Base-by-base conservation (phyloP, 2,113 vertebrate genomes). In the Thryonomys swinderianus region DNA sequence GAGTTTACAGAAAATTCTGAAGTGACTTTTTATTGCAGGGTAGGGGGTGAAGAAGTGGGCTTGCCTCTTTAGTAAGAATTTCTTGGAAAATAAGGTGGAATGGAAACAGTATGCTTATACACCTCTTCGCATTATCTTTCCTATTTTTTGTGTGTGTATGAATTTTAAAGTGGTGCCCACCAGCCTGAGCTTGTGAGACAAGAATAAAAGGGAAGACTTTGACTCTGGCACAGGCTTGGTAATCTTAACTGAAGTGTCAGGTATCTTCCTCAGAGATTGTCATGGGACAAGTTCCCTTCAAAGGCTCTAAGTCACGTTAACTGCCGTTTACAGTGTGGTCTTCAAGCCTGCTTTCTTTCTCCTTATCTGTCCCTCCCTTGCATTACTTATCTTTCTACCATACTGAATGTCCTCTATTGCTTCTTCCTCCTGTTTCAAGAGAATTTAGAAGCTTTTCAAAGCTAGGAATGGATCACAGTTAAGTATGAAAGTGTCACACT, bases 321-420 rank as follows among this genome's bases (percentile, higher is more conserved):
- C n/a, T n/a, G 53, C 3, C 69, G 30, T 64, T 82, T 53, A 18
- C n/a, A 76, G 69, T 61, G 66, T 67, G 62, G 51, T 8, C 21
- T 73, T 34, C 16, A 14, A 0, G 17, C 2, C 3, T 13, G n/a
- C 32, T 48, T 23, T 32, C 21, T 7, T 1, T 25, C 30, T 25
- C 21, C 10, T 30, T 80, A 6, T 20, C 55, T 78, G 23, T 20
- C 12, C 42, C 40, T n/a, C 11, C 32, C 37, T 53, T 25, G 20
- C 25, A 5, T 17, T 27, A 7, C 13, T 30, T 4, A 32, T 61
- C 79, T 85, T 86, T 64, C 42, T 25, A 0, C 45, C 48, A 37
- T 30, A n/a, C 11, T 55, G 78, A 76, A 25, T 48, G n/a, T n/a
- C 21, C 51, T 85, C 30, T 13, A 8, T 5, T 30, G 20, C 71